These are phyloP conservation scores for Polymixis flavicincta DNA, from an alignment of 2,888 invertebrate species.

Conservation along the genomic window DNA sequence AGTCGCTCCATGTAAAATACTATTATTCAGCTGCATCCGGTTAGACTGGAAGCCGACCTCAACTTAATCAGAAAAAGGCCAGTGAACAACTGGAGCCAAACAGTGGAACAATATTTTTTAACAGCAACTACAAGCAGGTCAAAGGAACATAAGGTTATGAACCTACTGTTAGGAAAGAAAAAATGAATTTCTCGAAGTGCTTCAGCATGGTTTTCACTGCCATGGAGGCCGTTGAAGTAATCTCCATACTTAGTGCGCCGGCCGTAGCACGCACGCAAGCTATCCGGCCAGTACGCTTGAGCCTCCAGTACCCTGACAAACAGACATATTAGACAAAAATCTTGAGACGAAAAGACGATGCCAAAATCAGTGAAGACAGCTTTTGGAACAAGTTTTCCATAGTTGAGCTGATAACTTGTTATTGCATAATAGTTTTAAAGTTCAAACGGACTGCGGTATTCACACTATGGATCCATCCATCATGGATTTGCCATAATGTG, in stretches of 20 bases:
- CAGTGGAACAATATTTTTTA: neutral
- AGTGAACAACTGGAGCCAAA: too few species aligned
- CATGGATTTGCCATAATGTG: too few species aligned
- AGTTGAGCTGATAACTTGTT: too few species aligned
- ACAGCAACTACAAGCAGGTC: neutral
- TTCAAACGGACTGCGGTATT: too few species aligned
- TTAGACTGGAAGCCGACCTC: too few species aligned
- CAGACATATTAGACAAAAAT: neutral
- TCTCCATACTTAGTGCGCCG: slow-evolving; percentile 90
- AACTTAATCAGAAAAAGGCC: too few species aligned
- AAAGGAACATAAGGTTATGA: neutral
- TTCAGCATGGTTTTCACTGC: slow-evolving; percentile 92
- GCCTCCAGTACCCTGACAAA: slow-evolving; percentile 91
- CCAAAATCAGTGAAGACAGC: neutral
- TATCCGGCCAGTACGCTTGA: slow-evolving; percentile 93
- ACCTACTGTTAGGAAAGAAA: slow-evolving; percentile 95
- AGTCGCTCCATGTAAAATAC: too few species aligned
- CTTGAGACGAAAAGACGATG: neutral
- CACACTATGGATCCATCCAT: too few species aligned
- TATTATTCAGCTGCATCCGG: too few species aligned
- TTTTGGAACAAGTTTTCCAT: neutral
- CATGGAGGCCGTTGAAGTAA: slow-evolving; percentile 94
- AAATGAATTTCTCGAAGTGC: slow-evolving; percentile 95
- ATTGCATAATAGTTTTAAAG: too few species aligned
- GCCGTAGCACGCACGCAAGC: slow-evolving; percentile 94